A percentile compares a stretch with the other conserved stretches of the same genome.
These are phyloP conservation scores for Pentalonia nigronervosa DNA, from an alignment of 1,140 invertebrate species.

Conservation along the genomic window DNA sequence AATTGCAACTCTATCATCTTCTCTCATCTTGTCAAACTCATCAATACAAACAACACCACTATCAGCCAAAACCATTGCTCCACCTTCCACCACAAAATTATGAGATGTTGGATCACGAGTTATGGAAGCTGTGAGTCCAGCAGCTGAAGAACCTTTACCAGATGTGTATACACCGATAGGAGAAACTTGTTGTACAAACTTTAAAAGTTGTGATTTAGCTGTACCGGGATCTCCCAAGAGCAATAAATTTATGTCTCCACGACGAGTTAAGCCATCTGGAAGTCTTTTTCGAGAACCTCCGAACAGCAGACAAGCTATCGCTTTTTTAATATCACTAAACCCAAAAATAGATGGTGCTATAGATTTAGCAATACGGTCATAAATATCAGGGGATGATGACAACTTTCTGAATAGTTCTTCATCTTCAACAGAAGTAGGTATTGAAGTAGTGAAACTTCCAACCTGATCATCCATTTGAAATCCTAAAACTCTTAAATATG, in stretches of 20 bases:
- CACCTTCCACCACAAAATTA: slow-evolving; percentile 99
- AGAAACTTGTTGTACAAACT: slow-evolving; percentile 96
- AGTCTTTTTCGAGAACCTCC: slow-evolving; percentile 88
- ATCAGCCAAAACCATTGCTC: slow-evolving; percentile 99
- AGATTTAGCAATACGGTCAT: slow-evolving; percentile 88
- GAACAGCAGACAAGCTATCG: slow-evolving; percentile 94
- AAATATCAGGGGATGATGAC: slow-evolving; percentile 84
- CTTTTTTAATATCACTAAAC: slow-evolving; percentile 94
- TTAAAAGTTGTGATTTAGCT: slow-evolving; percentile 96
- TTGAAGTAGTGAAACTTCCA: slow-evolving; percentile 70
- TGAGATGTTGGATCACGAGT: slow-evolving; percentile 91
- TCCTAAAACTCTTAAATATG: slow-evolving; percentile 94
- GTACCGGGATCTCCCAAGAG: slow-evolving; percentile 98
- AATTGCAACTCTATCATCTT: slow-evolving; percentile 98
- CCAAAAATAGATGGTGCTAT: slow-evolving; percentile 98
- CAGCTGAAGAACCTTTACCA: slow-evolving; percentile 98
- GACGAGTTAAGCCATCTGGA: slow-evolving; percentile 91
- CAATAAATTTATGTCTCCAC: slow-evolving; percentile 97
- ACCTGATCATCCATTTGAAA: slow-evolving; percentile 86
- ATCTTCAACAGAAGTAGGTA: slow-evolving; percentile 78
- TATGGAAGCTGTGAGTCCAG: slow-evolving; percentile 97
- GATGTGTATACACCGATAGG: slow-evolving; percentile 98
- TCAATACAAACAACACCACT: slow-evolving; percentile 99
- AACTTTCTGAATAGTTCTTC: slow-evolving; percentile 91
- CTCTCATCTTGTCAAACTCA: slow-evolving; percentile 99